Conservation (phyloP, 2,888 invertebrate genomes). For the Camponotus fellah region DNA sequence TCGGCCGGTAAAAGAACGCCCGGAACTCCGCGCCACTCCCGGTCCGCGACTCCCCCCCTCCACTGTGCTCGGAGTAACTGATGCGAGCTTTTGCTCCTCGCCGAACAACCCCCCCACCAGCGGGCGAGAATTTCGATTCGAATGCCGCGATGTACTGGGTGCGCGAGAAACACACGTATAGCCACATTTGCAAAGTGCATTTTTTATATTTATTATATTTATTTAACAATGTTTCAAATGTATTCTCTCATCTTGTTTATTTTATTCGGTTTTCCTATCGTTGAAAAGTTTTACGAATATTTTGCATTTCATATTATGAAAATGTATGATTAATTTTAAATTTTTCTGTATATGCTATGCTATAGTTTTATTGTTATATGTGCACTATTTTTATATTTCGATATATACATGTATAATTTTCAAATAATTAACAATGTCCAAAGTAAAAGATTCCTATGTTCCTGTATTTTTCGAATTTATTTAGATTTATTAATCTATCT, state of each 20-base stretch:
- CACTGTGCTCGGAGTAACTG: conserved; percentile 37
- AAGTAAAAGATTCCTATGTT: background rate
- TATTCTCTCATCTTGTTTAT: background rate
- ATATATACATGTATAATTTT: background rate
- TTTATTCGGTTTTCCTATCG: background rate
- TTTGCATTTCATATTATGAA: background rate
- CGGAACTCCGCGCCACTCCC: conserved; percentile 36
- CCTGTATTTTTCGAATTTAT: background rate
- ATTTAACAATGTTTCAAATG: background rate
- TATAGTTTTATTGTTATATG: background rate
- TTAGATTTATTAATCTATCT: conserved; percentile 30
- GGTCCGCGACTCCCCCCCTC: conserved; percentile 29
- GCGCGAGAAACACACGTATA: conserved; percentile 8
- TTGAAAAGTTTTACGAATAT: background rate
- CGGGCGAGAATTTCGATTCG: conserved; percentile 25
- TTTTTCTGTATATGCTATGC: background rate
- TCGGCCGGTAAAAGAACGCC: conserved; percentile 42
- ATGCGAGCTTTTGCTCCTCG: conserved; percentile 55
- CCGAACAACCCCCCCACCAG: conserved; percentile 55
- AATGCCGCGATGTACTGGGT: conserved; percentile 55
- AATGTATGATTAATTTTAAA: background rate
- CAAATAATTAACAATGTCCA: background rate
- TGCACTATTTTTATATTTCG: background rate
- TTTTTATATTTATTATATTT: background rate
- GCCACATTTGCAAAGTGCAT: background rate